Evolutionary conservation across 1,140 invertebrate species (phyloP), one percentile per base, ranked within the genome.

Genomic region (Caerostris extrusa): DNA sequence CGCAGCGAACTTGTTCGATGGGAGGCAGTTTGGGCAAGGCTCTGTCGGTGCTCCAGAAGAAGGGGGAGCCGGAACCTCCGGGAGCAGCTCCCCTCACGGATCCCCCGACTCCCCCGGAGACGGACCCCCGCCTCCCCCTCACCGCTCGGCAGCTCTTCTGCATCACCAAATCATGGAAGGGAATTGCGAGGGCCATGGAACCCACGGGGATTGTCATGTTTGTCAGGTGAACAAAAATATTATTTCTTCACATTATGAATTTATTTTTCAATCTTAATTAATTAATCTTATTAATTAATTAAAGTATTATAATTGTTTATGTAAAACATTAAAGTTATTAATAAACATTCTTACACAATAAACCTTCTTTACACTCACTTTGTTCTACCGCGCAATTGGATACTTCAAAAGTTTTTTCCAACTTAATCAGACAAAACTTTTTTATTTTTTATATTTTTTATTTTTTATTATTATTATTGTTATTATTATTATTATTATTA

Each of bases 161-260:
- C 93, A 98, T 98, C 96, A 96, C 98, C 71, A 98, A 98, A 2
- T 98, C 98, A 14, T 98, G 98, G 98, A 98, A 98, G 95, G 98
- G 97, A 7, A 98, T 98, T 94, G 97, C 97, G 86, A 97, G 98
- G 94, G 98, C 98, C 3, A 98, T 98, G 97, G 98, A 98, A 96
- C 97, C 97, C n/a, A 98, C 98, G 58, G 98, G 98, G 19, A 97
- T 98, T 94, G 97, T 97, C 96, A 98, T 98, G 98, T 98, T 98
- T 96, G 97, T 98, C 95, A 98, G 98, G 98, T 98, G 96, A 97
- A 98, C 97, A 69, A 10, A 83, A 85, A n/a, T 10, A 64, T 64
- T 64, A 64, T 17, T 85, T 56, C 10, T 77, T 53, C 5, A 77
- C 3, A 85, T 85, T 85, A n/a, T 3, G 17, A 85, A 85, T 19